A percentile compares a stretch with the other conserved stretches of the same genome.
phyloP scores from a whole-genome alignment of 2,113 vertebrate genomes.

The Carollia perspicillata region DNA sequence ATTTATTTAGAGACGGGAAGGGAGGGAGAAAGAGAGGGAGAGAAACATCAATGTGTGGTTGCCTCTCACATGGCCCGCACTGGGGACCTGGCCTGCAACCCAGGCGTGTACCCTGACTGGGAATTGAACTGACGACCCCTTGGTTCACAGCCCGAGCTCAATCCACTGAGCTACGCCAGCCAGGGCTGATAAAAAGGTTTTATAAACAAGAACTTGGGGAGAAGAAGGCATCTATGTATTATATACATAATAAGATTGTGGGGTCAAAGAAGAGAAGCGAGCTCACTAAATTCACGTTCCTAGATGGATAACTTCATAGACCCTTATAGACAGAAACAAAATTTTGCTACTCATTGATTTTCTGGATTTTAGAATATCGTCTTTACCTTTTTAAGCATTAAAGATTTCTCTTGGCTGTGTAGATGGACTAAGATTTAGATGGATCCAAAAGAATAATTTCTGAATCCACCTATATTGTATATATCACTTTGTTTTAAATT shows the following conservation, averaged over 20 bases:
- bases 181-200: background rate
- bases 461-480: background rate
- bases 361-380: background rate
- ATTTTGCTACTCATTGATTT: background rate
- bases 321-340: background rate
- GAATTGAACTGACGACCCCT: too few species aligned
- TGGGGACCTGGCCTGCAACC: too few species aligned
- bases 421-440: background rate
- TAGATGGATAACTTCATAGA: background rate
- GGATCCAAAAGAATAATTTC: background rate
- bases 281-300: background rate
- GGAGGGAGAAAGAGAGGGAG: too few species aligned
- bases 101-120: too few species aligned
- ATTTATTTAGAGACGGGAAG: too few species aligned
- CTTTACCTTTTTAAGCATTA: background rate
- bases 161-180: too few species aligned
- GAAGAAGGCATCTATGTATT: background rate
- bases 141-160: too few species aligned
- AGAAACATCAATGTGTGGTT: too few species aligned
- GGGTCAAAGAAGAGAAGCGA: background rate
- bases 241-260: background rate
- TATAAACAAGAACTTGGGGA: background rate
- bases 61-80: too few species aligned
- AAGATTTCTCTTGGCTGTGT: background rate
- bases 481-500: background rate